Conservation (phyloP, 2,113 vertebrate genomes). For the Burhinus bistriatus region DNA sequence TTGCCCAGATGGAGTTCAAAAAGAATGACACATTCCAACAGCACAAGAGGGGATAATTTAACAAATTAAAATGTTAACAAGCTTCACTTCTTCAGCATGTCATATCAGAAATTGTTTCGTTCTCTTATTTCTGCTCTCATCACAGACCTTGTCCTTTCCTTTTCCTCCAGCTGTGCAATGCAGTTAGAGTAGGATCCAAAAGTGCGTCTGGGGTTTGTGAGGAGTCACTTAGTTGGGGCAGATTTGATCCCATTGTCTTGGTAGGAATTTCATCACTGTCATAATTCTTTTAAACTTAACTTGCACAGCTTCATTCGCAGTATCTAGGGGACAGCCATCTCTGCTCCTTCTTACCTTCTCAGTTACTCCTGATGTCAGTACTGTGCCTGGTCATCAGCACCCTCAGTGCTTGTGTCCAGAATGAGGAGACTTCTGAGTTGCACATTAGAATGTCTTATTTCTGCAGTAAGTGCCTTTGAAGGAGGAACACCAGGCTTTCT, state of each 20-base stretch:
- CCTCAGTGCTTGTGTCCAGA: background rate
- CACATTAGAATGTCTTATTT: background rate
- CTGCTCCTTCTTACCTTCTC: background rate
- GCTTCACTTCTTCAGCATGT: background rate
- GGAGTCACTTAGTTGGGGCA: background rate
- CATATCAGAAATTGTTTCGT: background rate
- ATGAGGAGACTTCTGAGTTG: background rate
- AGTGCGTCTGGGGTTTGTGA: background rate
- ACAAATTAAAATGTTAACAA: constrained; percentile 36
- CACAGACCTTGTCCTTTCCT: background rate
- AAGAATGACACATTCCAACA: background rate
- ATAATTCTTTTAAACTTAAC: background rate
- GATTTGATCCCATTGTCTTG: background rate
- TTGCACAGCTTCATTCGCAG: background rate
- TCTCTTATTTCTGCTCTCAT: background rate
- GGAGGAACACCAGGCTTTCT: background rate
- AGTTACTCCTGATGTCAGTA: background rate
- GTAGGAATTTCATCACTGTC: background rate
- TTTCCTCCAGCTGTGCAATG: background rate
- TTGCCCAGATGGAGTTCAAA: constrained; percentile 22
- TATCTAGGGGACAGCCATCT: background rate
- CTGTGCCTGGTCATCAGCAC: background rate
- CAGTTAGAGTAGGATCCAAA: background rate
- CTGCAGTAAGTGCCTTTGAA: background rate
- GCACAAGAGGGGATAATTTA: background rate